Evolutionary conservation across 1,140 invertebrate species (phyloP).

Genomic region (Diprion similis): DNA sequence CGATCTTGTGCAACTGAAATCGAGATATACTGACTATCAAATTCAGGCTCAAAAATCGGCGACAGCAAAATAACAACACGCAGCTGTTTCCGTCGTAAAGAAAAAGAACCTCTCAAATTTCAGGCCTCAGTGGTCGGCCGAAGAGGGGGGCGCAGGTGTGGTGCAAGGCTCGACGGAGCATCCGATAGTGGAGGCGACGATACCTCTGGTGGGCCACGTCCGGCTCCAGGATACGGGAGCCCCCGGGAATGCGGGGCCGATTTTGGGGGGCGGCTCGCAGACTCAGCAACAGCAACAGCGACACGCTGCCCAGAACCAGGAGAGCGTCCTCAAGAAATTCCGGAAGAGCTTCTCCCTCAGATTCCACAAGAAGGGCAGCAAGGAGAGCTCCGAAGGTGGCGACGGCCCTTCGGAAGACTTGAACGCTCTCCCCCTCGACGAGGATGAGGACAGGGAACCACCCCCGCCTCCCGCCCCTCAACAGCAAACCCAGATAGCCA

Average conservation of each 20-base stretch:
- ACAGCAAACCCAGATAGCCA: slow-evolving; percentile 26
- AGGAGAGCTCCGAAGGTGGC: slow-evolving; percentile 55
- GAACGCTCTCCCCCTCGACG: slow-evolving; percentile 55
- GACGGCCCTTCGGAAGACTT: slow-evolving; percentile 53
- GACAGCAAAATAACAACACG: too few relatives aligned
- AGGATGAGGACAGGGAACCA: slow-evolving; percentile 48
- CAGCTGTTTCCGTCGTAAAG: too few relatives aligned
- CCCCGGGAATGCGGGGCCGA: slow-evolving; percentile 20
- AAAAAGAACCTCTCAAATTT: too few relatives aligned
- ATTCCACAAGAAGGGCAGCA: slow-evolving; percentile 66
- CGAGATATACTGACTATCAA: too few relatives aligned
- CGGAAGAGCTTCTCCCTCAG: slow-evolving; percentile 72
- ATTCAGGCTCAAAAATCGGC: too few relatives aligned
- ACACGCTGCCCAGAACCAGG: slow-evolving; percentile 31
- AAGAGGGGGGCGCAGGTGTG: slow-evolving; percentile 45
- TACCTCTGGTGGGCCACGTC: slow-evolving; percentile 47
- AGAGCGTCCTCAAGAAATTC: slow-evolving; percentile 73
- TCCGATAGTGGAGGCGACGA: slow-evolving; percentile 46
- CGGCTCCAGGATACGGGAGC: slow-evolving; percentile 43
- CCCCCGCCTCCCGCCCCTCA: slow-evolving; percentile 44
- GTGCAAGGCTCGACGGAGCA: slow-evolving; percentile 44
- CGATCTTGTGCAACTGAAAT: too few relatives aligned
- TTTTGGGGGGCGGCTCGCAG: slow-evolving; percentile 29
- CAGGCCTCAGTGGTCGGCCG: slow-evolving; percentile 52
- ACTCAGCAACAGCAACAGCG: slow-evolving; percentile 34